Conservation (phyloP, 37 sponge, comb jelly and placozoan genomes). For the Chondrilla cf. caribensis region DNA sequence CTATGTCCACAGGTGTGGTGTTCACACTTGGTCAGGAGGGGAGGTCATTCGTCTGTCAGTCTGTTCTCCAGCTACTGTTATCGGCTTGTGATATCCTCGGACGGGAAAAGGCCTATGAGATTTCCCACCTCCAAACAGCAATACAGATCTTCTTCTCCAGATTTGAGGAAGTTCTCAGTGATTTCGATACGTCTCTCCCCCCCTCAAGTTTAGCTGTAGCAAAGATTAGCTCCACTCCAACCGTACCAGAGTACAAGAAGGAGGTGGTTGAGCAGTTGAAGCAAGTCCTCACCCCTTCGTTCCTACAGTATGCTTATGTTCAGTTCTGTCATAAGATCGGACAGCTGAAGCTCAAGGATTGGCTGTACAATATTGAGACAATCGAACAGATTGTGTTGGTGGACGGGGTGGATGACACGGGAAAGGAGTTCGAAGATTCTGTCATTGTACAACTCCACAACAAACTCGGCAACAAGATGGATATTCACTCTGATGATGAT, state of each 20-base stretch:
- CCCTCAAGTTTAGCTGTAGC: constrained; percentile 36
- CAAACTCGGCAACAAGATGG: constrained; percentile 23
- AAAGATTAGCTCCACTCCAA: neutral
- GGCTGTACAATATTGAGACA: constrained; percentile 62
- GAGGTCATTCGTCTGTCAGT: constrained; percentile 10
- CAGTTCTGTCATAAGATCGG: constrained; percentile 79
- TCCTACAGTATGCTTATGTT: constrained; percentile 74
- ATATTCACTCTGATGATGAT: neutral
- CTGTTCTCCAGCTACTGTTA: constrained; percentile 65
- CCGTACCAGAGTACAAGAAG: neutral
- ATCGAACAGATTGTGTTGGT: constrained; percentile 46
- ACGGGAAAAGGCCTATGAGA: constrained; percentile 26
- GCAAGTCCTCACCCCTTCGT: constrained; percentile 48
- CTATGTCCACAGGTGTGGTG: neutral
- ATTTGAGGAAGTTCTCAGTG: constrained; percentile 21
- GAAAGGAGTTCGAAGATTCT: constrained; percentile 24
- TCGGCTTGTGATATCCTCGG: constrained; percentile 34
- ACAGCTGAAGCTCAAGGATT: constrained; percentile 52
- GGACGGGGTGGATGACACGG: constrained; percentile 7
- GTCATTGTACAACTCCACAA: constrained; percentile 13
- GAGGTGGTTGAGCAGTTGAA: constrained; percentile 42
- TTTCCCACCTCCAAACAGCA: neutral
- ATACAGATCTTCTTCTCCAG: constrained; percentile 2
- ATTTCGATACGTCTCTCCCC: constrained; percentile 49
- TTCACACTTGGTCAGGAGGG: neutral